Conservation (phyloP, 2,113 vertebrate genomes). For the Macrotus californicus region DNA sequence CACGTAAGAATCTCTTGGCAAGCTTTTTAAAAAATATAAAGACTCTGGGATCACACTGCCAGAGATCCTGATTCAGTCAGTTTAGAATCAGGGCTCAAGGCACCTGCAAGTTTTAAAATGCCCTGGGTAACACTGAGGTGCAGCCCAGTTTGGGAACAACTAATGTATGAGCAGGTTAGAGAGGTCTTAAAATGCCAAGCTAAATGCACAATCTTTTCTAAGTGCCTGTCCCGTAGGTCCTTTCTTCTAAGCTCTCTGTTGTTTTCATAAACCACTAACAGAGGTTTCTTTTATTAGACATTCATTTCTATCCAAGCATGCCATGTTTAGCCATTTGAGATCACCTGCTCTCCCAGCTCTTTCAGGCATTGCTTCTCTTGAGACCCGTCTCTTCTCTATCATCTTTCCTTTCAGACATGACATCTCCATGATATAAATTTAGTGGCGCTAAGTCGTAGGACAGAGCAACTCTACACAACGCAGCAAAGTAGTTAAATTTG, state of each 20-base stretch:
- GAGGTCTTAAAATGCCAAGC: background rate
- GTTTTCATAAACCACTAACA: background rate
- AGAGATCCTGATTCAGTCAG: background rate
- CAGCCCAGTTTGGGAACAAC: background rate
- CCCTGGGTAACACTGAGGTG: background rate
- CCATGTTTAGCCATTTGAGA: background rate
- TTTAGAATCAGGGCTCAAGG: background rate
- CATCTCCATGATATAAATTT: background rate
- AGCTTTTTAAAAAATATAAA: background rate
- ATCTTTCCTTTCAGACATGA: background rate
- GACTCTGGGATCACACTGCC: background rate
- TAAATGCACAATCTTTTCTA: background rate
- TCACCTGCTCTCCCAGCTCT: background rate
- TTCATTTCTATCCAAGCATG: background rate
- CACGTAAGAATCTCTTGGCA: background rate
- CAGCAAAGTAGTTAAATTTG: background rate
- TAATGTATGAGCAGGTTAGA: background rate
- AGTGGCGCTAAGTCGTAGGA: background rate
- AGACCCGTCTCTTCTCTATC: background rate
- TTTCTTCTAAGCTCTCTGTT: background rate
- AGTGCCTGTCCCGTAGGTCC: background rate
- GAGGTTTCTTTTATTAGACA: constrained; percentile 1
- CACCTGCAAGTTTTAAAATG: background rate
- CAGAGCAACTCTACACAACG: background rate
- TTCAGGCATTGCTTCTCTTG: background rate